Evolutionary conservation across 2,888 invertebrate species (phyloP).

Genomic region (Bellardia bayeri): DNA sequence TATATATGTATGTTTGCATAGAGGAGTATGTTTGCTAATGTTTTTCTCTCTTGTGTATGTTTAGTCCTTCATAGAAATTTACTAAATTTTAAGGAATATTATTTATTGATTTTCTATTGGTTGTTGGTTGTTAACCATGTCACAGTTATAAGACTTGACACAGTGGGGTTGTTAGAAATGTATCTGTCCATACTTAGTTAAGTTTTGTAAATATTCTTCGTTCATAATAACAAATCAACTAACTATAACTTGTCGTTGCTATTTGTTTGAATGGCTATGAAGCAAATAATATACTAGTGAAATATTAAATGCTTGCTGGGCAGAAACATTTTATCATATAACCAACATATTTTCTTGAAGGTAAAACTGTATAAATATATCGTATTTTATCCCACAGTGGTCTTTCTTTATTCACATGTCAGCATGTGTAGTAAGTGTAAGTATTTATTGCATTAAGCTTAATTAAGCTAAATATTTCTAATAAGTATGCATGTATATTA

Average conservation of each 20-base stretch:
- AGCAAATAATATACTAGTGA: too few species aligned
- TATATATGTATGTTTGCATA: not conserved
- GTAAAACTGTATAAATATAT: conserved; percentile 6
- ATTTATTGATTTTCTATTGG: conserved; percentile 40
- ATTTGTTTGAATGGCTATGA: too few species aligned
- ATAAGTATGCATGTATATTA: conserved; percentile 10
- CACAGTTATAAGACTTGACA: not conserved
- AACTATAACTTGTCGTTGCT: too few species aligned
- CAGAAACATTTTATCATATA: not conserved
- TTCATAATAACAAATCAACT: too few species aligned
- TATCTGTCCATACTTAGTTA: not conserved
- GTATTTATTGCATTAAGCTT: conserved; percentile 55
- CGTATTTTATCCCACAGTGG: conserved; percentile 23
- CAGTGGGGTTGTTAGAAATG: not conserved
- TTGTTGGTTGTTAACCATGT: not conserved
- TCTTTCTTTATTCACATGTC: not conserved
- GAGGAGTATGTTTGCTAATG: not conserved
- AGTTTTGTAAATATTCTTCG: too few species aligned
- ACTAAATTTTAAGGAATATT: conserved; percentile 10
- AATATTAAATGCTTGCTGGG: not conserved
- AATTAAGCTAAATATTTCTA: conserved; percentile 48
- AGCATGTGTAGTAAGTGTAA: conserved; percentile 20
- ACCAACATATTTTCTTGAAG: conserved; percentile 32
- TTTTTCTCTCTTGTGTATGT: not conserved
- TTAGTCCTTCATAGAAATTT: conserved; percentile 20